Conservation (phyloP, 2,113 vertebrate genomes). For the Girardinichthys multiradiatus region DNA sequence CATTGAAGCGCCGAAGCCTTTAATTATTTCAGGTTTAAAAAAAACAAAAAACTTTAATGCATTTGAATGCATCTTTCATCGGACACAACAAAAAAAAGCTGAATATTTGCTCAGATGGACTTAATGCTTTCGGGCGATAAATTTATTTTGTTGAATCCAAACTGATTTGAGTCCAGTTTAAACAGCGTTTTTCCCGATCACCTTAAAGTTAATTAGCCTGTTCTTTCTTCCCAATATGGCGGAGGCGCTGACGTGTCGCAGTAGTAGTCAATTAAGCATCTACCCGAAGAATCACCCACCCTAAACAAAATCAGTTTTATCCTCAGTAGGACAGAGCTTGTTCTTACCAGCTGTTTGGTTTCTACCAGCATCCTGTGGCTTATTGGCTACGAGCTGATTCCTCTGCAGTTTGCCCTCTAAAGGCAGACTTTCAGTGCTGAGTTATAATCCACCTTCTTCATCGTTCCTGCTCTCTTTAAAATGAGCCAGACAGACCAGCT, state of each 20-base stretch:
- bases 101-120: not conserved
- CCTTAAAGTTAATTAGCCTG: not conserved
- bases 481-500: not conserved
- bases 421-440: not conserved
- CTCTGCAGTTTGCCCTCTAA: not conserved
- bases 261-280: not conserved
- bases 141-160: not conserved
- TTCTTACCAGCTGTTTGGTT: slow-evolving; percentile 15
- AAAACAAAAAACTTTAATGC: not conserved
- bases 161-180: not conserved
- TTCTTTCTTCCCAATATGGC: not conserved
- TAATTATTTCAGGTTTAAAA: not conserved
- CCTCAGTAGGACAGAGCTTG: not conserved
- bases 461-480: not conserved
- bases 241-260: not conserved
- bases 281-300: not conserved
- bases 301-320: not conserved
- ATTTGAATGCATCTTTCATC: not conserved
- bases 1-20: not conserved
- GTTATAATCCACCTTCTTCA: not conserved
- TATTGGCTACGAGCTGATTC: not conserved
- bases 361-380: not conserved
- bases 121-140: not conserved
- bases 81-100: not conserved
- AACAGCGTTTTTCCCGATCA: not conserved